These are phyloP conservation scores for Apamea monoglypha DNA, from an alignment of 2,888 invertebrate species.

Conservation along the genomic window DNA sequence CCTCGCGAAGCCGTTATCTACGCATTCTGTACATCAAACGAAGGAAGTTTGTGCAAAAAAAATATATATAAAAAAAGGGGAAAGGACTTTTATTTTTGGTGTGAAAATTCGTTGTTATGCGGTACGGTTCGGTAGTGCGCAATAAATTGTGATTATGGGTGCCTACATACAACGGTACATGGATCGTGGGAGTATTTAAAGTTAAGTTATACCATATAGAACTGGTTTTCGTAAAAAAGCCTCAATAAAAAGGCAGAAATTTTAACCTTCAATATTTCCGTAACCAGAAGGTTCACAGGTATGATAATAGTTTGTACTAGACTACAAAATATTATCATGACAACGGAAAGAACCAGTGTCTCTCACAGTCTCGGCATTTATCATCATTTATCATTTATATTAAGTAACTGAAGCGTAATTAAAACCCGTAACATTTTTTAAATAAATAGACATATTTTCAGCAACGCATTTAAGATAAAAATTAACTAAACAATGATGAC, in stretches of 20 bases:
- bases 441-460: background rate
- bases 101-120: background rate
- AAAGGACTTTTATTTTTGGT: background rate
- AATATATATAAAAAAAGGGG: too few species aligned
- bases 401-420: background rate
- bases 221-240: background rate
- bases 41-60: too few species aligned
- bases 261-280: background rate
- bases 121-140: background rate
- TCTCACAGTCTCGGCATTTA: too few species aligned
- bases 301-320: background rate
- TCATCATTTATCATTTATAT: too few species aligned
- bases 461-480: conserved; percentile 19
- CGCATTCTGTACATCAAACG: too few species aligned
- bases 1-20: background rate
- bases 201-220: background rate
- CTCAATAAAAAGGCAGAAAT: too few species aligned
- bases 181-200: background rate
- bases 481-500: conserved; percentile 15
- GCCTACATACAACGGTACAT: background rate
- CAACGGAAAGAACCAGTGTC: background rate
- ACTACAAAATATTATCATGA: too few species aligned
- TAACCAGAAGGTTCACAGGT: background rate
- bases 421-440: background rate
- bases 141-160: background rate